Base-by-base conservation (phyloP, 2,888 invertebrate species). In the Philopedon plagiatum region DNA sequence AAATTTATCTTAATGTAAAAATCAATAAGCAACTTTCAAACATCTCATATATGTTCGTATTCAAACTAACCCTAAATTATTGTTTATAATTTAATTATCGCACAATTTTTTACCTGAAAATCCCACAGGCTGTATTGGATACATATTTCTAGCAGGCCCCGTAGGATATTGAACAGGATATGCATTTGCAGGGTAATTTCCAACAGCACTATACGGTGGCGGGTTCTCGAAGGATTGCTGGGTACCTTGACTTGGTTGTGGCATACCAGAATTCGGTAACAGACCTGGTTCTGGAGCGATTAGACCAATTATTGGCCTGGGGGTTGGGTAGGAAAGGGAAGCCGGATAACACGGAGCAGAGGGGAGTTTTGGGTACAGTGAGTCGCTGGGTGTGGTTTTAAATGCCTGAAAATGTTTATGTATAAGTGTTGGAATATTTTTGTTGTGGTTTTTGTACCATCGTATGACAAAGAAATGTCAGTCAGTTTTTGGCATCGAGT, bases 121-220 rank as follows among this genome's bases (percentile, higher is more conserved):
- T 21, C 46, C 46, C 21, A 46, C 21, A 46, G 46, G 46, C 9
- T 46, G 46, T 11, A 46, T 11, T 46, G 46, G 46, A 46, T 46
- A 46, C n/a, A 46, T 21, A 11, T 11, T 11, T 8, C 46, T 15
- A 46, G 21, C 46, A 46, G 15, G 21, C 9, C 21, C 46, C 21
- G 21, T 21, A 21, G 21, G 21, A 23, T 46, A 21, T 46, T 46
- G 46, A 19, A 44, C 44, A 15, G 39, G 39, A 13, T 39, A 15
- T 15, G 34, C 4, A 5, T 29, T 29, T 29, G 4, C 34, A 5
- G 13, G 39, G 2, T 15, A 15, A 13, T 7, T 13, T 11, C 46
- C 8, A 13, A 5, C 1, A 11, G 34, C 5, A 34, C n/a, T 9
- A 37, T 37, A n/a, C 13, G 37, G 37, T 37, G 11, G 37, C 4